Percentiles rank a stretch among this genome's conserved stretches.
Evolutionary conservation across 2,113 vertebrate species (phyloP).

Genomic region (Thalassoma bifasciatum): DNA sequence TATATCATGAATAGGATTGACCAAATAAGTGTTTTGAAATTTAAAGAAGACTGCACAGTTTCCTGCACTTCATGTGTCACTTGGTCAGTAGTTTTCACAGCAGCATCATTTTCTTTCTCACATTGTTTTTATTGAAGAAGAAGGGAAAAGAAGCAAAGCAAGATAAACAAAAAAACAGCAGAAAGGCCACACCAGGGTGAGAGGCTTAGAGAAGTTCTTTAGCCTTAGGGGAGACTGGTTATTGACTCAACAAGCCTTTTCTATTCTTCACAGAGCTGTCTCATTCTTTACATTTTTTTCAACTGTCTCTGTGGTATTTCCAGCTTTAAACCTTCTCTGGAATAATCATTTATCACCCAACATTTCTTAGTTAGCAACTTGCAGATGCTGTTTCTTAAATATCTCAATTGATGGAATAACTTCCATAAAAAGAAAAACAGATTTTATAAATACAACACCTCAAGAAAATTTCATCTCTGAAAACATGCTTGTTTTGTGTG

Average conservation of each 20-base stretch:
- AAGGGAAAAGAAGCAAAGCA: slow-evolving; percentile 17
- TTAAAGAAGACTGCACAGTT: not conserved
- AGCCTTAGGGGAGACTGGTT: slow-evolving; percentile 57
- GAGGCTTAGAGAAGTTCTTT: slow-evolving; percentile 55
- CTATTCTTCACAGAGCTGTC: slow-evolving; percentile 46
- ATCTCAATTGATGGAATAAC: too few species aligned
- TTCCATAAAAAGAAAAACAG: too few species aligned
- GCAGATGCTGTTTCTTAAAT: not conserved
- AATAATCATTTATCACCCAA: slow-evolving; percentile 34
- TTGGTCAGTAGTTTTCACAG: not conserved
- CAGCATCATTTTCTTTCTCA: slow-evolving; percentile 4
- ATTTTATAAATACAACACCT: too few species aligned
- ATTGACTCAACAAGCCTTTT: slow-evolving; percentile 57
- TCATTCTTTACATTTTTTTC: slow-evolving; percentile 13
- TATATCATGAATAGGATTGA: not conserved
- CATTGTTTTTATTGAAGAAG: not conserved
- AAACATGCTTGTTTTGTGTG: too few species aligned
- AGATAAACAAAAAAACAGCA: slow-evolving; percentile 40
- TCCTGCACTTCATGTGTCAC: not conserved
- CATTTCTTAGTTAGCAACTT: slow-evolving; percentile 9
- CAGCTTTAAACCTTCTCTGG: slow-evolving; percentile 18
- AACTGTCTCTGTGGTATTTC: slow-evolving; percentile 22
- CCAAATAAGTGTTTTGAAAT: too few species aligned
- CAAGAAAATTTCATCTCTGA: too few species aligned
- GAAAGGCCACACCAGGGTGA: slow-evolving; percentile 33